Evolutionary conservation across 2,113 vertebrate species (phyloP), one percentile per base, ranked within the genome.

Genomic region (Cranoglanis bouderius): DNA sequence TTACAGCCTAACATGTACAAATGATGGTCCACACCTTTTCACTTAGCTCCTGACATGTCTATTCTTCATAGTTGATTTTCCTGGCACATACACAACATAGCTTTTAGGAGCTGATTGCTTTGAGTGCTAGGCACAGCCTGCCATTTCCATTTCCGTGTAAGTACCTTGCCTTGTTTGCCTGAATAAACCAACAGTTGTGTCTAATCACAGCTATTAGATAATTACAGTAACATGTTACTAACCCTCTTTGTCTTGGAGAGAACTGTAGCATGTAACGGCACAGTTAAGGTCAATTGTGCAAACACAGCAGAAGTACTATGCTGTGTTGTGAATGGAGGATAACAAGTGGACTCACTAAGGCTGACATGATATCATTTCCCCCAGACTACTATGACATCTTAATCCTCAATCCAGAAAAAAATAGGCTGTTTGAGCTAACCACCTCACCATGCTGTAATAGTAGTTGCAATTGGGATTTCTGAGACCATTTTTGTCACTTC

Each of bases 121-220:
- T 86, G 32, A 80, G 57, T 89, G 65, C 77, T 70, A 59, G 53
- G 57, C 88, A 89, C 85, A 85, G 59, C 72, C 85, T 74, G 67
- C 82, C 61, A 46, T 90, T 43, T 89, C 63, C 72, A 74, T 88
- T 82, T 82, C 55, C 81, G 43, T 29, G 18, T 61, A 7, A 0
- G 53, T 82, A 32, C 24, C 80, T 85, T 63, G 75, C 12, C 38
- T 89, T 32, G 77, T 75, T 85, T 67, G 63, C 65, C 78, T 53
- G 35, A 87, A 89, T 87, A 82, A 88, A 70, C 43, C 49, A 87
- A 55, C 53, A 83, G 35, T 80, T 78, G 29, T 72, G 70, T 88
- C 63, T 88, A 85, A 85, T 91, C 88, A 80, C 82, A 51, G 35
- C 85, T 88, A 85, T 89, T 88, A 88, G 80, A 46, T 82, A 43